A percentile compares a stretch with the other conserved stretches of the same genome.
These are phyloP conservation scores for Philotrypesis tridentata DNA, from an alignment of 1,140 invertebrate genomes.

Conservation along the genomic window DNA sequence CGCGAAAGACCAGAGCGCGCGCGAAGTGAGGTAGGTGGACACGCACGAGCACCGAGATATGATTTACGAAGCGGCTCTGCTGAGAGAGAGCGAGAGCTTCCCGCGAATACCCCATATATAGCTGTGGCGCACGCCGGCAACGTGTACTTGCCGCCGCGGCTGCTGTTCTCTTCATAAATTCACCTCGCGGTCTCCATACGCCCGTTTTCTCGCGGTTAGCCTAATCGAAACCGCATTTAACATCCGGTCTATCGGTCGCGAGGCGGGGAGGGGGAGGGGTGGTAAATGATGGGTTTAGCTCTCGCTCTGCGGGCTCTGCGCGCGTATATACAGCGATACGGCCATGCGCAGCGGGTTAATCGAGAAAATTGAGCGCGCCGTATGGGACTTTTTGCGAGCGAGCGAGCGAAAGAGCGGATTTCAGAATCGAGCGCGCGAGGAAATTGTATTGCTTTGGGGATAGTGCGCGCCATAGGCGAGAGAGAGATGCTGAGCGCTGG, in stretches of 20 bases:
- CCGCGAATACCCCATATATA: too few relatives aligned
- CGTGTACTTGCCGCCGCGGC: not conserved
- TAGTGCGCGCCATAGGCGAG: too few relatives aligned
- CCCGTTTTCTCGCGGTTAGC: constrained; percentile 27
- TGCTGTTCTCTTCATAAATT: constrained; percentile 35
- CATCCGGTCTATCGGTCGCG: not conserved
- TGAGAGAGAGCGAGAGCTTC: too few relatives aligned
- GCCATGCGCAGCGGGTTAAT: not conserved
- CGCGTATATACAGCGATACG: not conserved
- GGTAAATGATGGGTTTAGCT: constrained; percentile 10
- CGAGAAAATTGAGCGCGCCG: not conserved
- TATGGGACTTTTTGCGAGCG: too few relatives aligned
- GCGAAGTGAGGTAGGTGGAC: not conserved
- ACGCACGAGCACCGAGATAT: not conserved
- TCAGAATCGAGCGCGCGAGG: too few relatives aligned
- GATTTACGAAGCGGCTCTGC: constrained; percentile 4
- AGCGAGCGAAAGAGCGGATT: too few relatives aligned
- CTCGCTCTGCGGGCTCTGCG: too few relatives aligned
- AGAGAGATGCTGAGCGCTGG: too few relatives aligned
- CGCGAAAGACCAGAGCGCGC: not conserved
- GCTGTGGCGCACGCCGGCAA: too few relatives aligned
- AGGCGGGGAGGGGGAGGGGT: not conserved
- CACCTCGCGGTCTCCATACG: constrained; percentile 40
- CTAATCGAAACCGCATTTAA: constrained; percentile 34
- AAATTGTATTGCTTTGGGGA: too few relatives aligned